These are phyloP conservation scores for Globodera rostochiensis DNA, from an alignment of 1,140 invertebrate genomes.

Conservation along the genomic window DNA sequence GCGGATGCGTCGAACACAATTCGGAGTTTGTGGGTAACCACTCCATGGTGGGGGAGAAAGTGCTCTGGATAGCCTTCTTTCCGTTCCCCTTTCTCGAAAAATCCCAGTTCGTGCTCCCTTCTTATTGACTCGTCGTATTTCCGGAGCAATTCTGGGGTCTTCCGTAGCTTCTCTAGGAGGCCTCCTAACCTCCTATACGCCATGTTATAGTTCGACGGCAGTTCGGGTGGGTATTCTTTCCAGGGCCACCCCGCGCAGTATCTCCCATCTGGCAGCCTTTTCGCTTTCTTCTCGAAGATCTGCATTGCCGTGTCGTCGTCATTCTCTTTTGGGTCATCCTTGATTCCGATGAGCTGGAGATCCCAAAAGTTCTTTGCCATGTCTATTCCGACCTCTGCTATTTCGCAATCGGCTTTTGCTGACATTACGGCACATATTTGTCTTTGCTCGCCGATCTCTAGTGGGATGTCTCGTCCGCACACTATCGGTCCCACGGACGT, in stretches of 20 bases:
- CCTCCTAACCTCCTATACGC: conserved; percentile 8
- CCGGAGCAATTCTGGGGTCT: background rate
- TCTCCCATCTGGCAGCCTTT: background rate
- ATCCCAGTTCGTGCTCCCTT: background rate
- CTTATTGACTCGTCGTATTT: conserved; percentile 6
- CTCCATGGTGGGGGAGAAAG: conserved; percentile 7
- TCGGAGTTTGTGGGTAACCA: background rate
- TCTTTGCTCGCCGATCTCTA: background rate
- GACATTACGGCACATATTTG: background rate
- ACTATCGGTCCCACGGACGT: conserved; percentile 11
- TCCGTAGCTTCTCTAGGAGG: background rate
- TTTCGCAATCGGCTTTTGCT: background rate
- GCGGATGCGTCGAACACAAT: conserved; percentile 10
- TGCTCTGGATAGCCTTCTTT: conserved; percentile 2
- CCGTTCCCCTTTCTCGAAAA: background rate
- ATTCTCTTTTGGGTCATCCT: background rate
- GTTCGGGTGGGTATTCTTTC: background rate
- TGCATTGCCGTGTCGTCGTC: conserved; percentile 10
- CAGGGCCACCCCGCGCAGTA: conserved; percentile 10
- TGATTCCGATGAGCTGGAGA: background rate
- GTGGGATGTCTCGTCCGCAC: background rate
- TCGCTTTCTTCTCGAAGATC: conserved; percentile 1
- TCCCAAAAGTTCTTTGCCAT: conserved; percentile 7
- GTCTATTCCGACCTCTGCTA: background rate
- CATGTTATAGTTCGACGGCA: conserved; percentile 7